Base-by-base conservation (phyloP, 1,140 invertebrate species). In the Danaus plexippus region DNA sequence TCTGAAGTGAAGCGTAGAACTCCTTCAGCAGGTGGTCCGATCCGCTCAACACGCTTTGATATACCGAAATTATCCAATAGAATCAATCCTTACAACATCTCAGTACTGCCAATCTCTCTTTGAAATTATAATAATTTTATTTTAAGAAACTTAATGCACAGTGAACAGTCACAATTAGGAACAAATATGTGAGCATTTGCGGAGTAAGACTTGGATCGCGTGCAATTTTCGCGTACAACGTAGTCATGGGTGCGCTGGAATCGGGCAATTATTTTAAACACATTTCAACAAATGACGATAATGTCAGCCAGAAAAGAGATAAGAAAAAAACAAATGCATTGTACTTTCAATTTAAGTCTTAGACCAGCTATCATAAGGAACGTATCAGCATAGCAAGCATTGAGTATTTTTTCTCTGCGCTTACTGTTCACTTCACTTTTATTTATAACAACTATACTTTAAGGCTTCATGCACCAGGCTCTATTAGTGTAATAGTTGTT, bases 231-330 rank as follows among this genome's bases (percentile, higher is more conserved):
- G 64, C 72, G 72, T 73, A 77, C 79, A 72, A 71, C 69, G 66
- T 69, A 73, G 67, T 73, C 75, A 80, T 78, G 76, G 61, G 72
- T 73, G 63, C 79, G 74, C 72, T 64, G 75, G 71, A 63, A 71
- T 71, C 69, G 73, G 69, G 63, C 80, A 85, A 87, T 87, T 87
- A 87, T 85, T 87, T 85, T 87, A 87, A 87, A 87, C 69, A 84
- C 81, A 79, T 87, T 87, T 87, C 84, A 87, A 87, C 84, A 85
- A 87, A 82, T 80, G 80, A 82, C 72, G 75, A 79, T 83, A 85
- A 86, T 86, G 80, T 77, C 79, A 78, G 79, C 66, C 73, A 65
- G 64, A 66, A 68, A 63, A 49, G 60, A 80, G 81, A 80, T 82
- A 80, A 79, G 70, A 65, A 63, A 67, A 78, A 77, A 76, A 80